phyloP scores from a whole-genome alignment of 2,797 vertebrate species.

The Heteromormyrus szaboi region DNA sequence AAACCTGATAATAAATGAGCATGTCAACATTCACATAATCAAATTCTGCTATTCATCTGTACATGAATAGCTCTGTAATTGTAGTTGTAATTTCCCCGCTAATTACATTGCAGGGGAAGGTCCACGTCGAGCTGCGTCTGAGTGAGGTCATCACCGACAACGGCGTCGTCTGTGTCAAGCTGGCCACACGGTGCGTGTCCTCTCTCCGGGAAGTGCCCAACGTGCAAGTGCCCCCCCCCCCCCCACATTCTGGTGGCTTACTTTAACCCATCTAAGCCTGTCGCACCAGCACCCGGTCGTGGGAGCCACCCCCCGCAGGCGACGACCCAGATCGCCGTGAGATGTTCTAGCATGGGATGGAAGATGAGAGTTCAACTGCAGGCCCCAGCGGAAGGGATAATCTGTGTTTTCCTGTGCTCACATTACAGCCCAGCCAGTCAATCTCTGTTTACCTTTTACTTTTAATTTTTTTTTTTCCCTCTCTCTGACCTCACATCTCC shows the following conservation, averaged over 20 bases:
- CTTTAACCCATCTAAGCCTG: background rate
- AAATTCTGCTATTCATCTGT: background rate
- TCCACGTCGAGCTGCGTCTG: constrained; percentile 90
- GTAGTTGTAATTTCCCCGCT: background rate
- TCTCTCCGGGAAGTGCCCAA: background rate
- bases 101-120: constrained; percentile 77
- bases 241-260: background rate
- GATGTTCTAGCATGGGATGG: background rate
- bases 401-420: constrained; percentile 22
- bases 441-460: constrained; percentile 8
- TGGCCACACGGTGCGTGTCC: constrained; percentile 81
- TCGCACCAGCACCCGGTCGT: background rate
- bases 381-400: background rate
- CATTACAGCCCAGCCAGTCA: background rate
- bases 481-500: background rate
- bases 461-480: constrained; percentile 11
- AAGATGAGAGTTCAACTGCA: background rate
- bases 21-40: background rate
- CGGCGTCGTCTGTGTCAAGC: constrained; percentile 86
- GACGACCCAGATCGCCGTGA: background rate
- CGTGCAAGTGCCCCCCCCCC: background rate
- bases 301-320: background rate
- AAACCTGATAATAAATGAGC: background rate
- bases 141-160: constrained; percentile 97
- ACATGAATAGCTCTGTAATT: background rate